Evolutionary conservation across 2,888 invertebrate species (phyloP), one percentile per base, ranked within the genome.

Genomic region (Pyrrhia umbra): DNA sequence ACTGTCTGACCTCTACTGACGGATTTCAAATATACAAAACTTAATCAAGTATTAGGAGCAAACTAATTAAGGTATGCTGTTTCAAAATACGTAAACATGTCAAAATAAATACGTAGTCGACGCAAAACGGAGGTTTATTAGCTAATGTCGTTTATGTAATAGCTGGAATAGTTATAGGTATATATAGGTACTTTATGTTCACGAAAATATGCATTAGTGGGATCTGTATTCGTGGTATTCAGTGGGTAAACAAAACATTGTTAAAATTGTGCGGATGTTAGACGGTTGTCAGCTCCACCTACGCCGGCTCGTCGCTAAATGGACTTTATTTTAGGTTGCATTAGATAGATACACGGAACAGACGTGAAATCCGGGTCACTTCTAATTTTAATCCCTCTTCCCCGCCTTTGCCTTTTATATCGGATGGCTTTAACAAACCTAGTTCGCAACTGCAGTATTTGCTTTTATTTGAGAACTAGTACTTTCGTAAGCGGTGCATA

Each of bases 281-380:
- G 67, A 67, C 75, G 68, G 73, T 75, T 81, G 82, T 82, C 84
- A 81, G 77, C 67, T 74, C 72, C 72, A 72, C 85, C 87, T 73
- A 85, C 85, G 49, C 65, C 52, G 62, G 56, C 23, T 47, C 57
- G 50, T 68, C 57, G 76, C 80, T 85, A 83, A 84, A 86, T 84
- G 79, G 82, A 83, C 62, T 84, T 79, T 88, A 90, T 90, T 90
- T 90, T 83, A 80, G 80, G 70, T 72, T 80, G 78, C 82, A 86
- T 83, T 83, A 84, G 82, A 76, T 74, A 69, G 65, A 75, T 77
- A 82, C 75, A 79, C 64, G 70, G 61, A 77, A 79, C 68, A 79
- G 77, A 80, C 80, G 75, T 57, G 57, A 71, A 85, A 90, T 85
- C 81, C 79, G 70, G 89, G 87, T 86, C 89, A 79, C 59, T 63